Conservation (phyloP, 2,113 vertebrate species). For the Myotis brandtii region DNA sequence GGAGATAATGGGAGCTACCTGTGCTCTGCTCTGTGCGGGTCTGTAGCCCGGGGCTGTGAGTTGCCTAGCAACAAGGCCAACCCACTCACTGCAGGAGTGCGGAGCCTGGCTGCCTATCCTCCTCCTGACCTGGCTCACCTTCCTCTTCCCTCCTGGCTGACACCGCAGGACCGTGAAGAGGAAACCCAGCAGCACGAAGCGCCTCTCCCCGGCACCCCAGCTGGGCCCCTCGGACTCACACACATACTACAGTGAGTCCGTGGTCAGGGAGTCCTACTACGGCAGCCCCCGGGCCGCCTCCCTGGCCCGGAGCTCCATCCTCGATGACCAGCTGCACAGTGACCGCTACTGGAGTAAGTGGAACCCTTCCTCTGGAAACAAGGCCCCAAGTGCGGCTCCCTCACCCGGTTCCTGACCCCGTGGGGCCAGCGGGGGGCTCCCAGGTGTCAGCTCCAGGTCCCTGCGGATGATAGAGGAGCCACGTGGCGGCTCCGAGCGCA, state of each 20-base stretch:
- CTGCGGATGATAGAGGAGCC: background rate
- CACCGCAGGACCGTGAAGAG: slow-evolving; percentile 78
- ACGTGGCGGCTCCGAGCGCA: background rate
- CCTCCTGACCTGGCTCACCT: background rate
- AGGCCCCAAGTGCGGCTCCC: background rate
- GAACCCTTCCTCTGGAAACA: background rate
- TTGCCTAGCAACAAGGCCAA: slow-evolving; percentile 29
- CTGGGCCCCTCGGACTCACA: slow-evolving; percentile 79
- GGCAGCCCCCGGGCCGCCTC: slow-evolving; percentile 78
- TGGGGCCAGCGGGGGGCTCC: background rate
- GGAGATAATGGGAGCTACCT: background rate
- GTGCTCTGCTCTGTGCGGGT: background rate
- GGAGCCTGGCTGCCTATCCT: background rate
- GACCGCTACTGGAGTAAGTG: slow-evolving; percentile 85
- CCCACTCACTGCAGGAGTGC: accelerated
- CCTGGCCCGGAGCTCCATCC: slow-evolving; percentile 71
- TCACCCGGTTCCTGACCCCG: background rate
- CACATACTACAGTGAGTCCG: slow-evolving; percentile 88
- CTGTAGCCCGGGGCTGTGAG: background rate
- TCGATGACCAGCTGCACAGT: slow-evolving; percentile 76
- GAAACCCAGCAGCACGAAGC: slow-evolving; percentile 82
- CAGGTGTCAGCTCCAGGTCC: background rate
- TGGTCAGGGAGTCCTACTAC: slow-evolving; percentile 86
- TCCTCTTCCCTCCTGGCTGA: background rate
- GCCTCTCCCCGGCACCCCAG: slow-evolving; percentile 73